These are phyloP conservation scores for Notodromas monacha DNA, from an alignment of 2,888 invertebrate genomes.

Conservation along the genomic window DNA sequence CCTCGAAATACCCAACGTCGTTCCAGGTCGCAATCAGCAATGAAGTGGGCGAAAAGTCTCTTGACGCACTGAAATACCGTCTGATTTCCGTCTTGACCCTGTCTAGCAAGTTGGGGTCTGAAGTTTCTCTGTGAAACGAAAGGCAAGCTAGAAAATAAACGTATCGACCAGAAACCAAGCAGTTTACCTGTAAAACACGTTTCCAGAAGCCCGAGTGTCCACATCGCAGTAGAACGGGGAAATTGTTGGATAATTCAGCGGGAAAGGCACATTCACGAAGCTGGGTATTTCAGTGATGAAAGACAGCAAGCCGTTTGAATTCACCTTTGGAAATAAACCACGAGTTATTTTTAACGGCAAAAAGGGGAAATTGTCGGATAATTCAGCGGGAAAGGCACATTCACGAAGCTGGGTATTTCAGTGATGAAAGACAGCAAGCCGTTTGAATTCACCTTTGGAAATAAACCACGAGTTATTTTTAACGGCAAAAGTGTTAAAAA, in stretches of 20 bases:
- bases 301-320: conserved; percentile 58
- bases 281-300: conserved; percentile 56
- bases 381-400: conserved; percentile 55
- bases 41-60: conserved; percentile 36
- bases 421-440: conserved; percentile 60
- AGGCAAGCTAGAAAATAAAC: too few relatives aligned
- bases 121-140: conserved; percentile 18
- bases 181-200: conserved; percentile 29
- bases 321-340: conserved; percentile 29
- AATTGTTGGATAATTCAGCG: conserved; percentile 54
- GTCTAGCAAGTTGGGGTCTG: conserved; percentile 15
- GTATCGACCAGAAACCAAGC: not conserved
- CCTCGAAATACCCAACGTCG: conserved; percentile 40
- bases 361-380: conserved; percentile 52
- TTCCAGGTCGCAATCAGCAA: conserved; percentile 69
- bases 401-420: conserved; percentile 53
- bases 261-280: conserved; percentile 59
- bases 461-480: conserved; percentile 9
- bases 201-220: conserved; percentile 37
- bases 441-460: conserved; percentile 50
- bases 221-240: conserved; percentile 70
- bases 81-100: conserved; percentile 32
- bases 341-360: conserved; percentile 5
- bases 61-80: conserved; percentile 33
- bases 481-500: too few relatives aligned